Percentiles rank a stretch among this genome's conserved stretches.
phyloP scores from a whole-genome alignment of 2,888 invertebrate species.

The Rhagium mordax region DNA sequence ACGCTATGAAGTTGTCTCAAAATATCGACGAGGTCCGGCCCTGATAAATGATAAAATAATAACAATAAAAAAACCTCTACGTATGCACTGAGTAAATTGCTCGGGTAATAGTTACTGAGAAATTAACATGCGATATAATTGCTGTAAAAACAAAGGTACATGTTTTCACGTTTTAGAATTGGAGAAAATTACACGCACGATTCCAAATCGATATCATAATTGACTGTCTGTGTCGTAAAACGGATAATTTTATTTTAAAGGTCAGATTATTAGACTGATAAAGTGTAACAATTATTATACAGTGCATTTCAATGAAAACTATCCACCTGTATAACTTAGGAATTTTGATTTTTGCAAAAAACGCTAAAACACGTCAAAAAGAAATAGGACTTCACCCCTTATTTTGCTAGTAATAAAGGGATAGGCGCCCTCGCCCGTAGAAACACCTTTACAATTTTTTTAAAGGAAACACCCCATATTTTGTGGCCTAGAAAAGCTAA shows the following conservation, averaged over 20 bases:
- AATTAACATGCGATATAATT: neutral
- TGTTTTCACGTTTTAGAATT: neutral
- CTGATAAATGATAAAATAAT: neutral
- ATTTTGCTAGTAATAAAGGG: too few species aligned
- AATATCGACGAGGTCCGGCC: too few species aligned
- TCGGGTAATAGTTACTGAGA: neutral
- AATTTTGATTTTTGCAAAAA: too few species aligned
- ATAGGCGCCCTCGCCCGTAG: too few species aligned
- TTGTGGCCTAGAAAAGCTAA: too few species aligned
- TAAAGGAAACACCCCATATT: too few species aligned
- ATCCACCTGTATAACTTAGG: too few species aligned
- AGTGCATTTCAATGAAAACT: too few species aligned
- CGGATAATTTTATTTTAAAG: neutral
- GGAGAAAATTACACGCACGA: neutral
- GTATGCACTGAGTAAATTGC: neutral
- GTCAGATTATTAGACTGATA: neutral
- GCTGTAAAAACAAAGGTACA: neutral
- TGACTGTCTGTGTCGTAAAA: neutral
- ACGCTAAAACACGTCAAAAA: too few species aligned
- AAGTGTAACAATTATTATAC: neutral
- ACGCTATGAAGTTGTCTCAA: too few species aligned
- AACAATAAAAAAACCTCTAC: neutral
- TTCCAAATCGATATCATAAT: neutral
- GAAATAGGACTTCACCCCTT: too few species aligned
- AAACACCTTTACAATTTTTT: too few species aligned